Conservation (phyloP, 2,797 vertebrate species). For the Phrynocephalus vlangalii region DNA sequence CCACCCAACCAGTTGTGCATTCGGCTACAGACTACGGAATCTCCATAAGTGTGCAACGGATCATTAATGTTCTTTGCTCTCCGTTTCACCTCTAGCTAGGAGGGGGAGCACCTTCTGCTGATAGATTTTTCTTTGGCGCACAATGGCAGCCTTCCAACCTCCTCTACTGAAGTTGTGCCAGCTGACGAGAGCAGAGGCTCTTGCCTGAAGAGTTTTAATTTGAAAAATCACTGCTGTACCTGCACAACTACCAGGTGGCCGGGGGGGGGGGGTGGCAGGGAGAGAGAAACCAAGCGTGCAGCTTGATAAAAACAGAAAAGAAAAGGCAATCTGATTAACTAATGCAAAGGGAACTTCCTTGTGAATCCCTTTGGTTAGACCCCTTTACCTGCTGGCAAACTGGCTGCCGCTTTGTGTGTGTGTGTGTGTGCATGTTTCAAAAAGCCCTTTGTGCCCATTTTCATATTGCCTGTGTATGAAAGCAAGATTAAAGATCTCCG, state of each 20-base stretch:
- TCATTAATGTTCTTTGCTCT: background rate
- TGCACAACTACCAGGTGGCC: conserved; percentile 4
- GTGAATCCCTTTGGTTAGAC: conserved; percentile 53
- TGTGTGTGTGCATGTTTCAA: conserved; percentile 21
- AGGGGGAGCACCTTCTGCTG: accelerated
- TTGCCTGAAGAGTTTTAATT: conserved; percentile 9
- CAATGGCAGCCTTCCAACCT: background rate
- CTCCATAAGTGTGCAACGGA: background rate
- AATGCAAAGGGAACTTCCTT: conserved; percentile 47
- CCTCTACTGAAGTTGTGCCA: background rate
- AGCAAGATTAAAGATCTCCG: conserved; percentile 63
- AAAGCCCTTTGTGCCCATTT: conserved; percentile 63
- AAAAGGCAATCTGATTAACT: background rate
- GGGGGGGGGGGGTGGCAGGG: background rate
- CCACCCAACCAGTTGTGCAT: no score
- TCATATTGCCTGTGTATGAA: conserved; percentile 61
- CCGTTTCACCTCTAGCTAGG: background rate
- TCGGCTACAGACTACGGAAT: background rate
- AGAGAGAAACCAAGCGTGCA: background rate
- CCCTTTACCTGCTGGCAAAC: conserved; percentile 65
- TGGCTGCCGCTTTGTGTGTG: conserved; percentile 40
- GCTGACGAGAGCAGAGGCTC: background rate
- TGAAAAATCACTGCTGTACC: background rate
- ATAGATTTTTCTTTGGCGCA: background rate
- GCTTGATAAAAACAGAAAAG: no score